Evolutionary conservation across 2,113 vertebrate genomes (phyloP), one percentile per base, ranked within the genome.

Genomic region (Ciconia maguari): DNA sequence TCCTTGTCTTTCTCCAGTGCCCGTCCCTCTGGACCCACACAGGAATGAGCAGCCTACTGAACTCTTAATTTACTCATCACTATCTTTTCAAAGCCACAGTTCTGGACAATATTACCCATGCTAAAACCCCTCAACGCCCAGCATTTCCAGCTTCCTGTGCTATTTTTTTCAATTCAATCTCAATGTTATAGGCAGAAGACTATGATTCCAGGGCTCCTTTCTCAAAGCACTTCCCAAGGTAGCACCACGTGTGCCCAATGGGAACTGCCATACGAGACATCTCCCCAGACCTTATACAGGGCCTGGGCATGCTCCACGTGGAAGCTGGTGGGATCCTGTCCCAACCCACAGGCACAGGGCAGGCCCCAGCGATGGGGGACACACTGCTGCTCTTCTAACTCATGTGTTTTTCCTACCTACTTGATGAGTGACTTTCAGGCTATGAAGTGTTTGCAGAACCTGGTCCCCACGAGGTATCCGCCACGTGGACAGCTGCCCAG

Each of bases 291-390:
- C 46, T 81, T 32, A 38, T 34, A 16, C 1, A 0, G 34, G 54
- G 46, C 36, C 32, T 41, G 65, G 72, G 29, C 13, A 15, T 10
- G 17, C 19, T 84, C 74, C 61, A 14, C 0, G 0, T 25, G 27
- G 41, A 76, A 44, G 16, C 0, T 15, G 75, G 30, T 55, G 76
- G 30, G 55, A 62, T 75, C 42, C 38, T 83, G 54, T 36, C 46
- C 78, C 68, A 76, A 6, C 6, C 18, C 42, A 18, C 1, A 12
- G 46, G 66, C 70, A 71, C 38, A 14, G 27, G 36, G 15, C 22
- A 54, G 69, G 34, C 10, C 19, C 15, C 46, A 55, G 8, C 0
- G 5, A 22, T 29, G 27, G 36, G 78, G 51, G 71, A 51, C 20
- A 70, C 22, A 2, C 20, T 41, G 36, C 62, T 69, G 24, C 58